Evolutionary conservation across 1,140 invertebrate species (phyloP), one percentile per base, ranked within the genome.

Genomic region (Drosophila ficusphila): DNA sequence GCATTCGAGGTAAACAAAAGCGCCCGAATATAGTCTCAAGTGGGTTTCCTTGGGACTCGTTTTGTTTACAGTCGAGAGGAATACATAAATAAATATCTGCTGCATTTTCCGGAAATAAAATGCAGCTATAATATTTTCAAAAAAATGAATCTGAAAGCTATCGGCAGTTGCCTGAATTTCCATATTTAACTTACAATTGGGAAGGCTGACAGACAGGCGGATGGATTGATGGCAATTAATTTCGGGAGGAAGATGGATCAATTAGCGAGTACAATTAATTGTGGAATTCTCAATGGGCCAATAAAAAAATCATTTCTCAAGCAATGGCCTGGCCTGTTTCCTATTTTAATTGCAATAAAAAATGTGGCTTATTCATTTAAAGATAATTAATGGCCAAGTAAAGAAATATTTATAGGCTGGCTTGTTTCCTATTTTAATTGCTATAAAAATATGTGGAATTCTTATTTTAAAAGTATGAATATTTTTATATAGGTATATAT

Each of bases 31-130:
- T 56, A 64, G 39, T 39, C 39, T 64, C 60, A 64, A 64, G 60
- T 64, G 56, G 60, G 29, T 64, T 64, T 61, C 56, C 60, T 64
- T 64, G 54, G 23, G 56, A 16, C 21, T 36, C 12, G 16, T 21
- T 61, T 60, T 64, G 60, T 64, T 64, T 64, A 64, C 56, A 62
- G 19, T 12, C 21, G 18, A 47, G 56, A 46, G 56, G 29, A 64
- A 64, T 47, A 61, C 60, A 61, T 46, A 61, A 64, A 64, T 64
- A 64, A 64, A 64, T 64, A 38, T 46, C 14, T 39, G 12, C 2
- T 38, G 23, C 29, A 64, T 61, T 64, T 61, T 64, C 54, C 60
- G 60, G 56, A 64, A 64, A 64, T 61, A 64, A 62, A 62, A 44
- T 62, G 41, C 19, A 18, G 54, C 11, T 2, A 8, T 21, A 58